Base-by-base conservation (phyloP, 1,140 invertebrate genomes). In the Drosophila leontia region DNA sequence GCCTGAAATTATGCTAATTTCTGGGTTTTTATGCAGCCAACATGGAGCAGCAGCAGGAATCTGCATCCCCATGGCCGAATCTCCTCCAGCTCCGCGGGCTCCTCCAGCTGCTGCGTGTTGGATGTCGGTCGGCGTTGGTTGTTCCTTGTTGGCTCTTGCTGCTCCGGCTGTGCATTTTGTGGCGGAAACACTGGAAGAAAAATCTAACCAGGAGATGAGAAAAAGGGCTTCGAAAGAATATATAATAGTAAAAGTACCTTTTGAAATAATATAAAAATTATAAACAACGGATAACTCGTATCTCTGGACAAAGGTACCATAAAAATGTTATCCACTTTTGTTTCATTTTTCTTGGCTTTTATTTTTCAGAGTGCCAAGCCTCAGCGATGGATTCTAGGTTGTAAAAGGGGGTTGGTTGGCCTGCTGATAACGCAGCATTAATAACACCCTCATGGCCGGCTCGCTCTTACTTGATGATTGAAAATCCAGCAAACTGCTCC, bases 1-100 rank as follows among this genome's bases (percentile, higher is more conserved):
- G 68, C 75, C 78, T 80, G 80, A 87, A 84, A 87, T 88, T 87
- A 87, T 87, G 84, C 84, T 88, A 87, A 88, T 87, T 87, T 84
- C 77, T 84, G 71, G 77, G 77, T 75, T 83, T 87, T 88, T 84
- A 83, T 87, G 84, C 77, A 80, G 60, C 70, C 74, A 78, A 78
- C 78, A 82, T 77, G 64, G 34, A 78, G 65, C 82, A 55, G 67
- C 48, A 68, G 48, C 67, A 35, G 75, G 76, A 81, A 67, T 81
- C 75, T 81, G 64, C 78, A 86, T 80, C 65, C 68, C 60, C 62
- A 78, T 78, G 58, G 55, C 37, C 67, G 53, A 72, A 72, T 59
- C 58, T 53, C 44, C 65, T 55, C 39, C 58, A 62, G 74, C 50
- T 60, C 48, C 57, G 64, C 62, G 57, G 47, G 45, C 63, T 42